Base-by-base conservation (phyloP, 2,888 invertebrate genomes). In the Lathronympha strigana region DNA sequence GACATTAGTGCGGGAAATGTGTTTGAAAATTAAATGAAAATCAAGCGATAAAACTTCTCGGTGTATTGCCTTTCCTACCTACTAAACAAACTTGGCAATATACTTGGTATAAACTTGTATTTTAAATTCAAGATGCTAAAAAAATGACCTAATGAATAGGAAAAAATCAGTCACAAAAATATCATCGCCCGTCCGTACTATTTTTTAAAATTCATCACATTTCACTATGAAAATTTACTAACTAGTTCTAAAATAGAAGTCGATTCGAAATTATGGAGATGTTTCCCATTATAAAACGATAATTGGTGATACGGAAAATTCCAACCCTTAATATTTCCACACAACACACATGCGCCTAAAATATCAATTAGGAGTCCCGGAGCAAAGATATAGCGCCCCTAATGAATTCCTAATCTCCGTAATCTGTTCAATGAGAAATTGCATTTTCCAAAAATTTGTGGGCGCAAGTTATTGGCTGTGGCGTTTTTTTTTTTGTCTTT, bases 381-480 rank as follows among this genome's bases (percentile, higher is more conserved):
- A 82, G 84, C 83, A 84, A 88, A 88, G 88, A 89, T 88, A 89
- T 81, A 79, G 81, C 78, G 78, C 80, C 87, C 88, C 90, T 88
- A 91, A 91, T 91, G 90, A 90, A 92, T 89, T 90, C 83, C 87
- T 90, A 91, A 92, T 90, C 90, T 90, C 84, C 66, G 84, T 90
- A 91, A 92, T 91, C 91, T 90, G 88, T 88, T 89, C 90, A 88
- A 89, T 91, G 90, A 91, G 89, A 86, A 88, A 91, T 88, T 88
- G 89, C 87, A 80, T 86, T 87, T 87, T 86, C 80, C 61, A 61
- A 61, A 61, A 66, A 66, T 61, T 66, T 66, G 6, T 31, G 21
- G n/a, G 2, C 25, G n/a, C 9, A 9, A 17, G 38, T 4, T 11
- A 33, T 17, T 28, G 31, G 66, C 31, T 38, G 5, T 31, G 54